Conservation (phyloP, 2,113 vertebrate species). For the Athene noctua region DNA sequence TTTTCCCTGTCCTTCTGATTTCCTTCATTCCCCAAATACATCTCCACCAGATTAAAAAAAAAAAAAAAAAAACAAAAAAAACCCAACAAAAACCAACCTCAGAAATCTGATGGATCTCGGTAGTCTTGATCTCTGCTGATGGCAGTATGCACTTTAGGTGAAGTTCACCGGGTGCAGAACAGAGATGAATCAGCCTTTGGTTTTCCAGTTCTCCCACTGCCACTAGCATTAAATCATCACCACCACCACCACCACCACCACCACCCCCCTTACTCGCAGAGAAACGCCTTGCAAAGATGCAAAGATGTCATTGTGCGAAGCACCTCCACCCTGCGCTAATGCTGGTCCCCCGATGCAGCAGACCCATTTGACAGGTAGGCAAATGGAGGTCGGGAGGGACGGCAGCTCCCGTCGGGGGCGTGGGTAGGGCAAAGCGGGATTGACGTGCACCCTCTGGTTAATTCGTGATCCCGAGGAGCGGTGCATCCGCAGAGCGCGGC, state of each 20-base stretch:
- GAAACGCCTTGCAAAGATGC: neutral
- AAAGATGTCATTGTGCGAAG: neutral
- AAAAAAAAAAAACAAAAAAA: too few relatives aligned
- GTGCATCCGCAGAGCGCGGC: neutral
- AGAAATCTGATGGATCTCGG: neutral
- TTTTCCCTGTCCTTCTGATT: neutral
- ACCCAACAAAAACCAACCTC: neutral
- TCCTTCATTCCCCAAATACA: neutral
- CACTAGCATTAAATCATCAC: neutral
- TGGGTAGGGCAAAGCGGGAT: neutral
- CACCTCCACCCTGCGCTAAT: neutral
- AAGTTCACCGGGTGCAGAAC: neutral
- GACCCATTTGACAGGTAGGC: neutral
- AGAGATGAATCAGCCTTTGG: neutral
- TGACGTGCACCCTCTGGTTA: neutral
- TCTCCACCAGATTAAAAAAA: neutral
- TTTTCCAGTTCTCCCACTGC: neutral
- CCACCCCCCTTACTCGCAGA: neutral
- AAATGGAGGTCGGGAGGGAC: neutral
- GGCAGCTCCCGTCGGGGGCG: neutral
- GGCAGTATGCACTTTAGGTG: neutral
- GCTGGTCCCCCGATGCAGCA: rapidly evolving
- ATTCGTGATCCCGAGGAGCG: neutral
- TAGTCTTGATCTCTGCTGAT: neutral
- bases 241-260: too few relatives aligned